Conservation (phyloP, 2,888 invertebrate species). For the Trichacis sp. region DNA sequence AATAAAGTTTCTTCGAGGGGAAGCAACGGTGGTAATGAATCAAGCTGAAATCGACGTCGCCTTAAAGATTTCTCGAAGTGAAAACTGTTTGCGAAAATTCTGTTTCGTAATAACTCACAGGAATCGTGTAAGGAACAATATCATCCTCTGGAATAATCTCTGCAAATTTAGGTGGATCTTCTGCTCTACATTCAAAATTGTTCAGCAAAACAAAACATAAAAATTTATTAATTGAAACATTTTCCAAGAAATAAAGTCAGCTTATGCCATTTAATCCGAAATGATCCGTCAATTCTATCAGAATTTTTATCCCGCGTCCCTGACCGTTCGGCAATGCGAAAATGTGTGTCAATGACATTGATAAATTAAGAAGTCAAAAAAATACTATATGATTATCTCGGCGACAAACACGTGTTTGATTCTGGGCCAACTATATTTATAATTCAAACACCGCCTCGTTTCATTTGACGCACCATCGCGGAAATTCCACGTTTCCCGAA, state of each 20-base stretch:
- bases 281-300: background rate
- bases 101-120: slow-evolving; percentile 56
- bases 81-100: slow-evolving; percentile 32
- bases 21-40: slow-evolving; percentile 31
- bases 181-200: slow-evolving; percentile 53
- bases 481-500: slow-evolving; percentile 2
- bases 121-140: slow-evolving; percentile 65
- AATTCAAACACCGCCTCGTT: slow-evolving; percentile 50
- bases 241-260: background rate
- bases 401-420: slow-evolving; percentile 43
- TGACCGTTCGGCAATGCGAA: slow-evolving; percentile 17
- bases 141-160: slow-evolving; percentile 61
- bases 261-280: background rate
- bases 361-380: slow-evolving; percentile 33
- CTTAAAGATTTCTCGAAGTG: background rate
- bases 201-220: background rate
- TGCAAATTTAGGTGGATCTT: slow-evolving; percentile 55
- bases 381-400: slow-evolving; percentile 23
- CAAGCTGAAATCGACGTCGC: slow-evolving; percentile 28
- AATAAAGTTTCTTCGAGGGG: slow-evolving; percentile 46
- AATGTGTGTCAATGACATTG: slow-evolving; percentile 36
- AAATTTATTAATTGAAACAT: background rate
- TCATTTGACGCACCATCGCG: slow-evolving; percentile 33
- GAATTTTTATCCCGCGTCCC: slow-evolving; percentile 9
- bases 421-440: slow-evolving; percentile 62